Base-by-base conservation (phyloP, 2,113 vertebrate species). In the Rhea americana region DNA sequence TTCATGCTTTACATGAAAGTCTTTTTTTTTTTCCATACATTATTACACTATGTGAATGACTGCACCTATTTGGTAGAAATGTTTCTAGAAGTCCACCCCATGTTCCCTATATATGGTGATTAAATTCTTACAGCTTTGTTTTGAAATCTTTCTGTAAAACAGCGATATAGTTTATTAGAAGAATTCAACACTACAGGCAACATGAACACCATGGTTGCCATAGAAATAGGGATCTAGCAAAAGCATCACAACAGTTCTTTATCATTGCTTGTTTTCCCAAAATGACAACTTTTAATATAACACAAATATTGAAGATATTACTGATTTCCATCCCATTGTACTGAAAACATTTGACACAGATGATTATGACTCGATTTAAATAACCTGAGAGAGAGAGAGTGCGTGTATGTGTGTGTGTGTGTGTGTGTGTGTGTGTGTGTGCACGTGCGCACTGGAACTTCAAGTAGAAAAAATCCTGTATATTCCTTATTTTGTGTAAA, bases 211-310 rank as follows among this genome's bases (percentile, higher is more conserved):
- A 28, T 2, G 53, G 91, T 96, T 94, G 24, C 93, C 81, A 95
- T 85, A 96, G 94, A 95, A 97, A 95, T 22, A 58, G 87, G 93
- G 83, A 78, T 90, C 72, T 71, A 80, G 75, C 88, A 94, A 74
- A 76, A 93, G 68, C 68, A 20, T 77, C 43, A 83, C 83, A 67
- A 39, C 37, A 78, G 56, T 89, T 86, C 90, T 94, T 95, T 84
- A 92, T 90, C 47, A 89, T 68, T 96, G 93, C n/a, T 83, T 93
- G 87, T 79, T 89, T 82, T 92, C 95, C 65, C 80, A 93, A 95
- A 97, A 90, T 93, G 90, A 95, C 91, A 97, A 95, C 82, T 91
- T 96, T 88, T 35, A 35, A 91, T 75, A 13, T 91, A 95, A 94
- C 85, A 56, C 37, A 51, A 80, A 58, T 89, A 87, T 77, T 67